These are phyloP conservation scores for Glossophaga mutica DNA, from an alignment of 2,797 vertebrate genomes.

Conservation along the genomic window DNA sequence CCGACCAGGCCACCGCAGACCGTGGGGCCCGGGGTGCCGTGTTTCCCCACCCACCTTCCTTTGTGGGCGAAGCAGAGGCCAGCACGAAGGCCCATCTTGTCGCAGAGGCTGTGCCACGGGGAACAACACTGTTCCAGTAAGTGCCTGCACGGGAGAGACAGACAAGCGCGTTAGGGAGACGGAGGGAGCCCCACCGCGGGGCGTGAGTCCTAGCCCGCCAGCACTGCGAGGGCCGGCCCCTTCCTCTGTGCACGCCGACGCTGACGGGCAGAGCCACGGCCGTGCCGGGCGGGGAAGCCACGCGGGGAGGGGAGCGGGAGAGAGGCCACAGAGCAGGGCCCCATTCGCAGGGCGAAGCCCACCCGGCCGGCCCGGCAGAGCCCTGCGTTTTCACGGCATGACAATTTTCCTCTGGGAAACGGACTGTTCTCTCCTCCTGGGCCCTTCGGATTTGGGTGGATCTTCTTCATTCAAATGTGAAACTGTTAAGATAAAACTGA, in stretches of 20 bases:
- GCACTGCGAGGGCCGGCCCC: rapidly evolving
- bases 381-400: not conserved
- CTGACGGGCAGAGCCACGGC: not conserved
- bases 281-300: rapidly evolving
- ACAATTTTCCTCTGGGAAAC: not conserved
- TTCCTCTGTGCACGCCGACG: rapidly evolving
- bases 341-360: not conserved
- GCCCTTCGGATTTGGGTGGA: not conserved
- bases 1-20: not conserved
- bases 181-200: no score
- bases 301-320: rapidly evolving
- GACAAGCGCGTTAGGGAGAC: not conserved
- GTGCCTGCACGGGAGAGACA: conserved; percentile 85
- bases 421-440: not conserved
- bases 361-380: not conserved
- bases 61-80: conserved; percentile 88
- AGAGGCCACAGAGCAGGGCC: not conserved
- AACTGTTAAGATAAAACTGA: not conserved
- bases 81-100: conserved; percentile 94
- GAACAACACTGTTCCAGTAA: conserved; percentile 93
- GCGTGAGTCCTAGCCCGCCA: not conserved
- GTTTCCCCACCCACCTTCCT: conserved; percentile 84
- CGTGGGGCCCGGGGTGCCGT: rapidly evolving
- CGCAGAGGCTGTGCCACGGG: conserved; percentile 93
- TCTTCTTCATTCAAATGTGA: not conserved